phyloP scores from a whole-genome alignment of 2,888 invertebrate species.

The Empis stercorea region DNA sequence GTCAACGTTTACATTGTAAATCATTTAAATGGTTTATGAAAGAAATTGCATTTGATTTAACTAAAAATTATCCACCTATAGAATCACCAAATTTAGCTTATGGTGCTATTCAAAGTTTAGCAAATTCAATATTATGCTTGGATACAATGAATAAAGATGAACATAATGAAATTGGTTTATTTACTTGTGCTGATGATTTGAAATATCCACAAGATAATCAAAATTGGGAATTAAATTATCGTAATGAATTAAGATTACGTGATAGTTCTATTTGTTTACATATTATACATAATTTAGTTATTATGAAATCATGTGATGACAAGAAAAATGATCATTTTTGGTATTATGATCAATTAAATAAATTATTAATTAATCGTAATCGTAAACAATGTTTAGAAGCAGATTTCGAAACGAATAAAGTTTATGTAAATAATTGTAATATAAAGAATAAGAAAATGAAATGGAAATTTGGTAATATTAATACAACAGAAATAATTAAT shows the following conservation, averaged over 20 bases:
- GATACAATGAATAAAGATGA: conserved; percentile 45
- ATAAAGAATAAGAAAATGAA: conserved; percentile 24
- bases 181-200: conserved; percentile 22
- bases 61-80: conserved; percentile 75
- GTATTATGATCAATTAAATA: conserved; percentile 55
- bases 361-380: conserved; percentile 35
- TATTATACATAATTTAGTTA: conserved; percentile 58
- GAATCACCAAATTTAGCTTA: conserved; percentile 72
- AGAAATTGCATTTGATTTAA: conserved; percentile 81
- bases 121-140: conserved; percentile 51
- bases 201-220: conserved; percentile 26
- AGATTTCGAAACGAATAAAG: conserved; percentile 45
- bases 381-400: conserved; percentile 65
- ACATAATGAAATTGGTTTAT: conserved; percentile 26
- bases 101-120: conserved; percentile 58
- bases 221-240: conserved; percentile 20
- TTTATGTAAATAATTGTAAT: conserved; percentile 60
- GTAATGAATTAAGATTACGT: conserved; percentile 33
- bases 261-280: conserved; percentile 72
- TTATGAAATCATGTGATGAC: conserved; percentile 77
- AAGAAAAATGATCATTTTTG: conserved; percentile 88
- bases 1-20: conserved; percentile 69
- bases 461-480: conserved; percentile 29
- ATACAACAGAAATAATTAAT: conserved; percentile 25
- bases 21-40: conserved; percentile 95